phyloP scores from a whole-genome alignment of 2,888 invertebrate species.

The Bhutanitis thaidina region DNA sequence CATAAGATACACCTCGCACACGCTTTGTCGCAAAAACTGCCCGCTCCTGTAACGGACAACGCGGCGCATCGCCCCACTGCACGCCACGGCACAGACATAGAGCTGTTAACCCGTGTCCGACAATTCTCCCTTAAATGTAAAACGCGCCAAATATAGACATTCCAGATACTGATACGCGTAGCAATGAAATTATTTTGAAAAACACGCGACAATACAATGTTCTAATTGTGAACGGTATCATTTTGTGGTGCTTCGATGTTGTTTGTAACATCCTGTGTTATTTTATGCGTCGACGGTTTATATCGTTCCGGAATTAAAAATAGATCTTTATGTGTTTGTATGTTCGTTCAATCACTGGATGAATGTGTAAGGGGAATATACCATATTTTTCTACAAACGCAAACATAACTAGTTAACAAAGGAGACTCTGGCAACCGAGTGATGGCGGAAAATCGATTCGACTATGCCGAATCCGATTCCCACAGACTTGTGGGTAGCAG shows the following conservation, averaged over 20 bases:
- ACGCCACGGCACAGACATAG: constrained; percentile 26
- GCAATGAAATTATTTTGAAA: not conserved
- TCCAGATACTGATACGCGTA: constrained; percentile 1
- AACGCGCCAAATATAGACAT: constrained; percentile 25
- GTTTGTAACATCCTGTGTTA: not conserved
- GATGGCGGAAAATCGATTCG: no score
- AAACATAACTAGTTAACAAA: no score
- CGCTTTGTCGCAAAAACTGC: constrained; percentile 50
- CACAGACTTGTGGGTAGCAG: no score
- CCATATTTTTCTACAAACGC: no score
- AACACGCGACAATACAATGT: constrained; percentile 2
- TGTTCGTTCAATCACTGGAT: no score
- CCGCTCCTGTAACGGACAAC: constrained; percentile 60
- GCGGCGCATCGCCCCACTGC: constrained; percentile 19
- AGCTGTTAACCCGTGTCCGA: constrained; percentile 27
- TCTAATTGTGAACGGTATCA: constrained; percentile 7
- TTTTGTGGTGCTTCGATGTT: not conserved
- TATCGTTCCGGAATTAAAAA: not conserved
- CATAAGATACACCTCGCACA: constrained; percentile 13
- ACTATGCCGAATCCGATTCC: no score
- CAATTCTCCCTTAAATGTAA: constrained; percentile 24
- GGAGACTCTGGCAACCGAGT: no score
- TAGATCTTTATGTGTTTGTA: constrained; percentile 20
- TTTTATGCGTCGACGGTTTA: constrained; percentile 11
- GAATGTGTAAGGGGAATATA: no score